Percentiles rank a stretch among this genome's conserved stretches.
phyloP scores from a whole-genome alignment of 2,113 vertebrate genomes.

The Aythya baeri region DNA sequence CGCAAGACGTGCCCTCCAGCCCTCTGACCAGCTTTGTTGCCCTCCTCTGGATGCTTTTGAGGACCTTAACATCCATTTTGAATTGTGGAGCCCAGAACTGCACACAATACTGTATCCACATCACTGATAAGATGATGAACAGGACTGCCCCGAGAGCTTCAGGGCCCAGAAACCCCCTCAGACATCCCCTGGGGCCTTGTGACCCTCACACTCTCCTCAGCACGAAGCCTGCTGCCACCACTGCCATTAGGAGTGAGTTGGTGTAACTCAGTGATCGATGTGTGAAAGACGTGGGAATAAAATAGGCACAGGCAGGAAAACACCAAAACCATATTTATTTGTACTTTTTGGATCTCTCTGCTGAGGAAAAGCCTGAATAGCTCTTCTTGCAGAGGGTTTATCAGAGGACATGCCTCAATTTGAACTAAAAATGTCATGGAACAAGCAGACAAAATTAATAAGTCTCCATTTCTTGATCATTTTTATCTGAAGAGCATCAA shows the following conservation, averaged over 20 bases:
- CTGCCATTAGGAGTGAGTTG: too few relatives aligned
- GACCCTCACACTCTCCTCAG: too few relatives aligned
- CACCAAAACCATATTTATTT: neutral
- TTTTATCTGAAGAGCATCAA: neutral
- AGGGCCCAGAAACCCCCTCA: too few relatives aligned
- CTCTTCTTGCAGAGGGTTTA: neutral
- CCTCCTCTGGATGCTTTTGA: neutral
- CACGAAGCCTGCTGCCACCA: too few relatives aligned
- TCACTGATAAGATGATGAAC: too few relatives aligned
- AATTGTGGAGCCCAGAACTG: neutral
- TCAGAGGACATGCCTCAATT: neutral
- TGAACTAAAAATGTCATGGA: neutral
- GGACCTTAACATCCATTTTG: neutral
- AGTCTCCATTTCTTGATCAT: neutral
- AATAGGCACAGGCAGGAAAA: neutral
- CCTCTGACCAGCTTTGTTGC: neutral
- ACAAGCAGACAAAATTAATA: neutral
- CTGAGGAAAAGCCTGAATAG: neutral
- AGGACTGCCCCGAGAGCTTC: too few relatives aligned
- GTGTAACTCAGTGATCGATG: neutral
- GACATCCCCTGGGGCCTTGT: too few relatives aligned
- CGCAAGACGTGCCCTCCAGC: neutral
- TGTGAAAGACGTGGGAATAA: neutral
- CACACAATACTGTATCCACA: neutral
- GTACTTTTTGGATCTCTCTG: neutral